Evolutionary conservation across 2,888 invertebrate genomes (phyloP).

Genomic region (Liopterus haemorrhoidalis): DNA sequence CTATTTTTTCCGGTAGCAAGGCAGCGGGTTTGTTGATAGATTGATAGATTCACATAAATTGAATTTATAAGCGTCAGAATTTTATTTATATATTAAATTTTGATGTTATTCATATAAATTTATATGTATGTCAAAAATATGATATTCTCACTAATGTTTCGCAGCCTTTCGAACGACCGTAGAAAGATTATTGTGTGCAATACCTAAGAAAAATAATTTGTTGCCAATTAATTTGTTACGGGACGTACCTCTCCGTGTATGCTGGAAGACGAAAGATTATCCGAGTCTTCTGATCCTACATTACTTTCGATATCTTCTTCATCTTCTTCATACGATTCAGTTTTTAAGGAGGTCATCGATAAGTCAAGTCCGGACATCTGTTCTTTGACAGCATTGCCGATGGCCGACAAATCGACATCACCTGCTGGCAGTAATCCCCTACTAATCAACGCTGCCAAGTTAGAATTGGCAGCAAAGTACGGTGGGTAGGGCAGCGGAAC

Average conservation of each 20-base stretch:
- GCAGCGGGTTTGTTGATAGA: too few species aligned
- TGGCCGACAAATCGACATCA: conserved; percentile 51
- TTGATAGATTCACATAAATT: too few species aligned
- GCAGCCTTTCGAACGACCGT: too few species aligned
- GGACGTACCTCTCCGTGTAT: conserved; percentile 55
- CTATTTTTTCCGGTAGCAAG: too few species aligned
- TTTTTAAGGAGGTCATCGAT: conserved; percentile 75
- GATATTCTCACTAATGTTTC: conserved; percentile 31
- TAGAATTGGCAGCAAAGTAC: conserved; percentile 70
- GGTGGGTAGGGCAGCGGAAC: conserved; percentile 72
- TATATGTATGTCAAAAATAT: too few species aligned
- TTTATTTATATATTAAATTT: too few species aligned
- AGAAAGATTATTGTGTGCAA: too few species aligned
- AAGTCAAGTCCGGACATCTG: conserved; percentile 81
- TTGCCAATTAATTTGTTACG: conserved; percentile 50
- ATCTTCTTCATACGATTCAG: conserved; percentile 70
- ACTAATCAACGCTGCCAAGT: conserved; percentile 69
- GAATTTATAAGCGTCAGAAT: too few species aligned
- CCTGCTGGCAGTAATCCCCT: conserved; percentile 59
- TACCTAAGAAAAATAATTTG: too few species aligned
- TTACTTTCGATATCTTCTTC: conserved; percentile 74
- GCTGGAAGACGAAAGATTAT: conserved; percentile 47
- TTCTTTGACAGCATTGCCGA: conserved; percentile 63
- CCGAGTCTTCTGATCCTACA: conserved; percentile 63
- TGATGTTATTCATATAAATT: too few species aligned